Base-by-base conservation (phyloP, 2,888 invertebrate species). In the Diaprepes abbreviatus region DNA sequence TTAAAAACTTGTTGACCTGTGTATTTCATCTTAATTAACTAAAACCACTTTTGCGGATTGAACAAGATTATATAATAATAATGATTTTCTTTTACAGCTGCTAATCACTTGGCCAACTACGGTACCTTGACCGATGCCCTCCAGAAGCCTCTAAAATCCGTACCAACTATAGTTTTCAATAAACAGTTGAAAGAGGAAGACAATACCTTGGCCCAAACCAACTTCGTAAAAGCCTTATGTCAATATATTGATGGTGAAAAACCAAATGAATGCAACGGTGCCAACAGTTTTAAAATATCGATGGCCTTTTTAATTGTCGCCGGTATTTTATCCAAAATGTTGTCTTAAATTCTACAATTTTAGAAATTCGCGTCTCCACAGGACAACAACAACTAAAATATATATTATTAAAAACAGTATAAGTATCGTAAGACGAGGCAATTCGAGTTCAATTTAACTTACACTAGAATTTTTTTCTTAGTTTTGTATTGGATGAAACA, bases 81-180 rank as follows among this genome's bases (percentile, higher is more conserved):
- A 10, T 33, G 3, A 9, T 33, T 33, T 33, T 33, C 33, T 33
- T 57, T 63, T 62, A 16, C 71, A 80, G 79, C 76, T 73, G 85
- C 86, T 66, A 79, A 73, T 2, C 81, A 87, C 43, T 82, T 89
- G 21, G 86, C 87, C 0, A 64, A 83, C 0, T 84, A 87, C 66
- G 92, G 91, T 0, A 86, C 88, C 74, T 83, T 87, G 77, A 90
- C 90, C 0, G 83, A 85, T 66, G 75, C 78, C 0, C 85, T 91
- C 3, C 84, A 86, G 77, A 85, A 88, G 0, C 88, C 89, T 0
- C 83, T 92, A 9, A 78, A 82, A 21, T 89, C 88, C 71, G 92
- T 92, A 16, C 92, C 92, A 6, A 90, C 91, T 3, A 82, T 92
- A 12, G 87, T 90, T 9, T 88, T 92, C 76, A 89, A 90, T 73